Evolutionary conservation across 2,888 invertebrate species (phyloP).

Genomic region (Synanthedon andrenaeformis): DNA sequence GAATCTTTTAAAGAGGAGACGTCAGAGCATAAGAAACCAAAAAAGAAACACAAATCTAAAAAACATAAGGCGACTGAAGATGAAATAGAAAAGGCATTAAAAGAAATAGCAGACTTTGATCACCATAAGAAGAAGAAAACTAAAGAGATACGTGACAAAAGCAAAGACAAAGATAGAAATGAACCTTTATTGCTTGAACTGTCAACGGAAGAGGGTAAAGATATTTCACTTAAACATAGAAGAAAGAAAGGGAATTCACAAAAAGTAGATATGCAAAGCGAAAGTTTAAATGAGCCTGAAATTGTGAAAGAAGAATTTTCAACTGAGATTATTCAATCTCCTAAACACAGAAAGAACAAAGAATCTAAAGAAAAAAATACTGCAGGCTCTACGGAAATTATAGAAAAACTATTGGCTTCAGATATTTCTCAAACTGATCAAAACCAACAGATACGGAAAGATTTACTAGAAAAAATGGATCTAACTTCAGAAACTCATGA

Average conservation of each 20-base stretch:
- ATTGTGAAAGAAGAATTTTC: too few species aligned
- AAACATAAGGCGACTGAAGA: conserved; percentile 42
- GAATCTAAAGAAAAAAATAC: conserved; percentile 16
- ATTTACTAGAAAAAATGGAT: background rate
- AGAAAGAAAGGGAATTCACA: background rate
- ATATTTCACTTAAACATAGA: background rate
- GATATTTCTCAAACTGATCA: background rate
- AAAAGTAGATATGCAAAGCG: too few species aligned
- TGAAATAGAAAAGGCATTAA: conserved; percentile 55
- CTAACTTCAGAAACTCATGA: background rate
- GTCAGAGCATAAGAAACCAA: conserved; percentile 34
- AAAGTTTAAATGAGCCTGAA: too few species aligned
- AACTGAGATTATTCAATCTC: conserved; percentile 10
- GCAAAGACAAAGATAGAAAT: conserved; percentile 15
- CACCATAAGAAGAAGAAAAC: conserved; percentile 46
- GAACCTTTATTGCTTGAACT: background rate
- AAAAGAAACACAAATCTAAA: conserved; percentile 52
- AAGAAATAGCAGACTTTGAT: conserved; percentile 52
- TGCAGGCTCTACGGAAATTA: background rate
- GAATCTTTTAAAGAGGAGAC: conserved; percentile 17
- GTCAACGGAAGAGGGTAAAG: background rate
- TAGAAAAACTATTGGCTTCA: background rate
- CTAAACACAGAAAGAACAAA: conserved; percentile 31
- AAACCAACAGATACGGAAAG: background rate
- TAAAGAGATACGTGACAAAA: conserved; percentile 30